Percentiles rank a stretch among this genome's conserved stretches.
phyloP scores from a whole-genome alignment of 2,888 invertebrate species.

The Catocala nupta region DNA sequence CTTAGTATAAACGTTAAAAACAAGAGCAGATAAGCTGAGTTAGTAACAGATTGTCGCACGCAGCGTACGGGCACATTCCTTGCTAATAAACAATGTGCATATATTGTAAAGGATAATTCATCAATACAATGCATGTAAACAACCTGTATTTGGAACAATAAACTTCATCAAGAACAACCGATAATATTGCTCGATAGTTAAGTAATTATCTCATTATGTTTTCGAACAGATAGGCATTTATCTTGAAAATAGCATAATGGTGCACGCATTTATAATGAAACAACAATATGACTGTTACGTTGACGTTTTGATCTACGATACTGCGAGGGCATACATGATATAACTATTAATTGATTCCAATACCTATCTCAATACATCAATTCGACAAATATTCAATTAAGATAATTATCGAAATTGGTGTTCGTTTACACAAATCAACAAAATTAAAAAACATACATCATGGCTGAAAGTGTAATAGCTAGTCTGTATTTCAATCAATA shows the following conservation, averaged over 20 bases:
- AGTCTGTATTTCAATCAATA: no score
- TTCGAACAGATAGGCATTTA: constrained; percentile 68
- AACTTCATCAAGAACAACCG: constrained; percentile 81
- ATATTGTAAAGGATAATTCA: constrained; percentile 62
- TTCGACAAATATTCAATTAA: no score
- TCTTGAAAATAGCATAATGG: constrained; percentile 68
- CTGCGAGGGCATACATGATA: background rate
- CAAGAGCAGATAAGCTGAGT: constrained; percentile 27
- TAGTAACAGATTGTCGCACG: constrained; percentile 23
- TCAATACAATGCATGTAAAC: constrained; percentile 70
- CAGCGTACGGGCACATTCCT: constrained; percentile 42
- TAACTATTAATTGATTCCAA: background rate
- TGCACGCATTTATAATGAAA: constrained; percentile 55
- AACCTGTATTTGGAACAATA: constrained; percentile 82
- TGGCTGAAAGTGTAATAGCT: no score
- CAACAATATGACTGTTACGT: constrained; percentile 49
- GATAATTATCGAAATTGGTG: no score
- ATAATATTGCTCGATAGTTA: constrained; percentile 74
- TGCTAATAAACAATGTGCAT: constrained; percentile 48
- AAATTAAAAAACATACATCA: no score
- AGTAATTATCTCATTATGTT: constrained; percentile 78
- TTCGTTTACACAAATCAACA: no score
- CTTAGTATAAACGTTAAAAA: constrained; percentile 18
- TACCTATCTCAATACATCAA: no score
- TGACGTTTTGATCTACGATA: constrained; percentile 34